These are phyloP conservation scores for Brachionus sp. DNA, from an alignment of 1,140 invertebrate genomes.

Conservation along the genomic window DNA sequence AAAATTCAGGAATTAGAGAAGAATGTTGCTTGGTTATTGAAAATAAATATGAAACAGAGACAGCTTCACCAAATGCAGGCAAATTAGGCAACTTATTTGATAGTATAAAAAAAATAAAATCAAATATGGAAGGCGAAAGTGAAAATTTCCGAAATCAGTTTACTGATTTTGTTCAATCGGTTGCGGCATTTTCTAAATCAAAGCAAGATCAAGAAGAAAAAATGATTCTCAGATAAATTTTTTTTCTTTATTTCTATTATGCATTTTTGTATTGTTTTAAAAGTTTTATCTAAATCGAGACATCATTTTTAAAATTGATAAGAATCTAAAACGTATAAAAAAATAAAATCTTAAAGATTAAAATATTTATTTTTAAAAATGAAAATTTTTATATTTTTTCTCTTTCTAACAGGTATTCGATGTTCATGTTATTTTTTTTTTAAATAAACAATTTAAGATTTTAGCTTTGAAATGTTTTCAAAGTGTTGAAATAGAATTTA, in stretches of 20 bases:
- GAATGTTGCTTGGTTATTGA: constrained; percentile 56
- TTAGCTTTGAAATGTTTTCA: not conserved
- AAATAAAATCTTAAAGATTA: not conserved
- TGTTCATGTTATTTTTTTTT: not conserved
- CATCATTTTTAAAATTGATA: not conserved
- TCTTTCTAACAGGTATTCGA: not conserved
- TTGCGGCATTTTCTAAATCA: constrained; percentile 21
- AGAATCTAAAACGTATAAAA: not conserved
- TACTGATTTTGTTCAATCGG: constrained; percentile 62
- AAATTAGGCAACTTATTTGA: constrained; percentile 61
- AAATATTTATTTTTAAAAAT: not conserved
- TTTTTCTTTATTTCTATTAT: not conserved
- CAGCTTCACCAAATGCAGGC: not conserved
- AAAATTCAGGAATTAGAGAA: constrained; percentile 58
- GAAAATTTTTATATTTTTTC: not conserved
- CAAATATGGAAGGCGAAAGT: constrained; percentile 67
- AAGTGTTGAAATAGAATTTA: constrained; percentile 15
- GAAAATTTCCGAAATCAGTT: constrained; percentile 68
- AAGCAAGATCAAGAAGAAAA: constrained; percentile 46
- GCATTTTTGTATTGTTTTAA: not conserved
- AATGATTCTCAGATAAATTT: constrained; percentile 43
- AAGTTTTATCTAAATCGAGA: not conserved
- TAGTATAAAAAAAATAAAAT: constrained; percentile 66
- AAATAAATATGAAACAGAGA: constrained; percentile 49
- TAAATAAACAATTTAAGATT: not conserved